Conservation (phyloP, 2,113 vertebrate species). For the Mesitornis unicolor region DNA sequence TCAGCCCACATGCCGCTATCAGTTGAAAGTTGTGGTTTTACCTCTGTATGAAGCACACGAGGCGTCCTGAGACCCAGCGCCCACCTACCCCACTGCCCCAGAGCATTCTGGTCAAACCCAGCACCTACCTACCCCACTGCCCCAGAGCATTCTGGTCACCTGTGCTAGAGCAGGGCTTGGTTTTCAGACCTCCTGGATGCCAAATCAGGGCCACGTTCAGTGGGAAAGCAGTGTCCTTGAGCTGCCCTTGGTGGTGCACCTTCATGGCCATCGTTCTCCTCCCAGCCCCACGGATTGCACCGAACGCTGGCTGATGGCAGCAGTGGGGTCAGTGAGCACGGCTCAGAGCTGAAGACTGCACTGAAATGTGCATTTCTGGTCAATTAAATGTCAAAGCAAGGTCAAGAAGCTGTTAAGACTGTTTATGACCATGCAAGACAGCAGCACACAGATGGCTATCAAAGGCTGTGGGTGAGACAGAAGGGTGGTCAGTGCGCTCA, state of each 20-base stretch:
- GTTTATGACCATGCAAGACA: not conserved
- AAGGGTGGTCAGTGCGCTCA: not conserved
- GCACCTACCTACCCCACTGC: not conserved
- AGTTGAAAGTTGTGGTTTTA: not conserved
- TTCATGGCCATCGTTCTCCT: not conserved
- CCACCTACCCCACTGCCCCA: not conserved
- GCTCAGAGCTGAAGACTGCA: not conserved
- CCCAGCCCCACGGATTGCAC: not conserved
- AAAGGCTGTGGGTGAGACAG: not conserved
- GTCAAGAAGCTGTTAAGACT: not conserved
- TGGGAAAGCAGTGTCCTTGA: not conserved
- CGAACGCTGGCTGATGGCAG: fast-evolving
- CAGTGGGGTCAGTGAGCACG: fast-evolving
- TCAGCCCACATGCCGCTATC: not conserved
- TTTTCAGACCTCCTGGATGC: not conserved
- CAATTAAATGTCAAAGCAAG: conserved; percentile 25
- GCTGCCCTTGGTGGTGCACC: not conserved
- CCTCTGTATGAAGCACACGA: not conserved
- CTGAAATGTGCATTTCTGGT: not conserved
- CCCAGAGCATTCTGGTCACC: not conserved
- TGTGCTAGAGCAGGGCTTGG: not conserved
- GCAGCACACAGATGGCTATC: not conserved
- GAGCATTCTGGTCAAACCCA: fast-evolving
- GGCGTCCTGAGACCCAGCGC: fast-evolving
- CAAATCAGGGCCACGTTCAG: not conserved